A percentile compares a stretch with the other conserved stretches of the same genome.
Conservation (phyloP, 2,888 invertebrate species). For the Pseudeuparius sepicola region DNA sequence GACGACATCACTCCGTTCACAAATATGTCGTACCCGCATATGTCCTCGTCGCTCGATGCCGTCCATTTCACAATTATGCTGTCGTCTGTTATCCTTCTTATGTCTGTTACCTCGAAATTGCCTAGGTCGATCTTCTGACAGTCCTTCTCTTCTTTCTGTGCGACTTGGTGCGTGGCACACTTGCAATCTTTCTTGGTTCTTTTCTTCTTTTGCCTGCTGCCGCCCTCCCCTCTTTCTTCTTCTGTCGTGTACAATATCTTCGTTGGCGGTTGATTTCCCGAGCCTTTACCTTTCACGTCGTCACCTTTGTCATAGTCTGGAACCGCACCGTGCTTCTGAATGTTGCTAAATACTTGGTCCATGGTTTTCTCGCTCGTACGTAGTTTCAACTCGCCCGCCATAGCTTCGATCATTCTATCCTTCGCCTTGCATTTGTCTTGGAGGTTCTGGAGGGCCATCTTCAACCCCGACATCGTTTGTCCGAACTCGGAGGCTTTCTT, state of each 20-base stretch:
- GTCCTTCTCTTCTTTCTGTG: conserved; percentile 18
- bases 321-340: conserved; percentile 15
- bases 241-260: conserved; percentile 17
- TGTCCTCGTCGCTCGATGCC: conserved; percentile 20
- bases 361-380: conserved; percentile 27
- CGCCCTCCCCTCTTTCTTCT: conserved; percentile 9
- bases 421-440: conserved; percentile 34
- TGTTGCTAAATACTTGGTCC: conserved; percentile 21
- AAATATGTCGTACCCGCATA: conserved; percentile 29
- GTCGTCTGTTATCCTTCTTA: conserved; percentile 28
- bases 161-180: conserved; percentile 21
- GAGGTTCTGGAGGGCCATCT: conserved; percentile 30
- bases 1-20: conserved; percentile 28
- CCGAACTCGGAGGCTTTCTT: conserved; percentile 27
- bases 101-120: conserved; percentile 28
- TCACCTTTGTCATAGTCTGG: conserved; percentile 25
- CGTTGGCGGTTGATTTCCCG: conserved; percentile 14
- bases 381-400: conserved; percentile 31
- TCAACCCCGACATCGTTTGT: conserved; percentile 30
- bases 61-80: conserved; percentile 31
- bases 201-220: conserved; percentile 13
- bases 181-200: conserved; percentile 18
- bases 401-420: conserved; percentile 33
- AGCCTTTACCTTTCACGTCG: conserved; percentile 15
- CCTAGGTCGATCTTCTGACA: conserved; percentile 22